phyloP scores from a whole-genome alignment of 92 coral and sea anemone species.

The Epizoanthus ramosus region DNA sequence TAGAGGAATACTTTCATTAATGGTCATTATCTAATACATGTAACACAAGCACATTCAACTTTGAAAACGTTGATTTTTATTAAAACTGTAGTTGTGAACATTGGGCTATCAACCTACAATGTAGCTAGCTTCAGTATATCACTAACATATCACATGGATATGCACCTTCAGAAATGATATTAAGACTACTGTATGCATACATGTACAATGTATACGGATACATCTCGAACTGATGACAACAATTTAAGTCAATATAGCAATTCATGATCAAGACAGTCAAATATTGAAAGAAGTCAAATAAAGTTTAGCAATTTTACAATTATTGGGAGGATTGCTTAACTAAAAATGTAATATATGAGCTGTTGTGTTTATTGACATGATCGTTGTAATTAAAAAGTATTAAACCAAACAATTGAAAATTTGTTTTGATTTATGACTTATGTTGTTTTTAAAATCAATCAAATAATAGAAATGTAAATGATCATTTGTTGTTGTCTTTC shows the following conservation, averaged over 20 bases:
- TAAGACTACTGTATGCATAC: too few species aligned
- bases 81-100: neutral
- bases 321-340: neutral
- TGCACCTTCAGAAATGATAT: too few species aligned
- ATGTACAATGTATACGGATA: too few species aligned
- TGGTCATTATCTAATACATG: too few species aligned
- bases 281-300: neutral
- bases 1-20: slow-evolving; percentile 28
- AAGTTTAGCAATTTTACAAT: neutral
- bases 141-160: too few species aligned
- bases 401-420: neutral
- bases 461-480: neutral
- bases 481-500: slow-evolving; percentile 34
- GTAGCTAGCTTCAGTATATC: too few species aligned
- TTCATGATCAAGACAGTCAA: too few species aligned
- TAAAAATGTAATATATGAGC: neutral
- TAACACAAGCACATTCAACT: too few species aligned
- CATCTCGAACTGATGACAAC: too few species aligned
- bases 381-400: neutral
- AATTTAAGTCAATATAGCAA: too few species aligned
- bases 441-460: neutral
- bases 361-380: neutral
- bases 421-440: neutral
- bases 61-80: neutral
- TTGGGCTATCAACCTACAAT: neutral